These are phyloP conservation scores for Cybosia mesomella DNA, from an alignment of 2,888 invertebrate species.

Conservation along the genomic window DNA sequence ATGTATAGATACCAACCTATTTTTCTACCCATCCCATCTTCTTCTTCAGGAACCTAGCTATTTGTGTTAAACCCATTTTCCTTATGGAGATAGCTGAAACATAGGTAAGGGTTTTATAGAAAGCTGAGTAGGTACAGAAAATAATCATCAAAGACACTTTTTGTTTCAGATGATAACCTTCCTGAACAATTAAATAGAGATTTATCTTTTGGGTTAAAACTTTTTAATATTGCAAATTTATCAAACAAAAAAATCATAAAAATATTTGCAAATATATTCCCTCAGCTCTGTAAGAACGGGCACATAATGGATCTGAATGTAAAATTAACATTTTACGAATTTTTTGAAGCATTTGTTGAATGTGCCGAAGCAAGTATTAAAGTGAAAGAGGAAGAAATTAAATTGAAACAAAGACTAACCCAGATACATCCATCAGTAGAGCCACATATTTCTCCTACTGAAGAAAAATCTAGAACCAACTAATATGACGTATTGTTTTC, in stretches of 20 bases:
- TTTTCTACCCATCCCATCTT: too few species aligned
- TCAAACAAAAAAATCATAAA: conserved; percentile 68
- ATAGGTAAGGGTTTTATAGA: neutral
- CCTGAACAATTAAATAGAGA: conserved; percentile 26
- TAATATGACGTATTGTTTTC: neutral
- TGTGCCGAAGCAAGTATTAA: conserved; percentile 76
- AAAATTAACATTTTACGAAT: conserved; percentile 87
- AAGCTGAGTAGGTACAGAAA: neutral
- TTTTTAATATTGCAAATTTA: conserved; percentile 75
- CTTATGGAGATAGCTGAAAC: too few species aligned
- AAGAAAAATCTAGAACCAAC: neutral
- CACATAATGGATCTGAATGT: conserved; percentile 82
- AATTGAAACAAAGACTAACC: conserved; percentile 54
- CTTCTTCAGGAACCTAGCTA: too few species aligned
- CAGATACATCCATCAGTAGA: conserved; percentile 19
- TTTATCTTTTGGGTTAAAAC: conserved; percentile 48
- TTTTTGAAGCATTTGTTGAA: conserved; percentile 85
- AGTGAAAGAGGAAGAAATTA: conserved; percentile 63
- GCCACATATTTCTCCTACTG: conserved; percentile 32
- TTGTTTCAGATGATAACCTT: conserved; percentile 57
- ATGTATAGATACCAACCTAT: too few species aligned
- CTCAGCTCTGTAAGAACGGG: conserved; percentile 68
- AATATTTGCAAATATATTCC: conserved; percentile 79
- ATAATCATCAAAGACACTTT: neutral
- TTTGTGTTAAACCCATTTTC: too few species aligned